phyloP scores from a whole-genome alignment of 64 coral and sea anemone genomes.

The Stylophora pistillata region DNA sequence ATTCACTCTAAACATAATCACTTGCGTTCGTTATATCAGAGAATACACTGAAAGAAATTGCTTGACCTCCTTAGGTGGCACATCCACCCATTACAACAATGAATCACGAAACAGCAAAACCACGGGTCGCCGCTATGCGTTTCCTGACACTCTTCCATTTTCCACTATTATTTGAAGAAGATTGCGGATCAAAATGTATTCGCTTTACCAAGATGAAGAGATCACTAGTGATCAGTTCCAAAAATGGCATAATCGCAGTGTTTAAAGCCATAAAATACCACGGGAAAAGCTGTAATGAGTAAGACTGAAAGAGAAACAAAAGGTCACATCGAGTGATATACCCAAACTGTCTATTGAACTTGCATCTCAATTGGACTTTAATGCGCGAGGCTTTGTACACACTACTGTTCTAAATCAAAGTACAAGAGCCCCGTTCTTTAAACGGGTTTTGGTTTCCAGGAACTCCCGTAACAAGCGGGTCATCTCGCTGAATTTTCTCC shows the following conservation, averaged over 20 bases:
- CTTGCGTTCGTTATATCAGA: not conserved
- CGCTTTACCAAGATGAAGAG: not conserved
- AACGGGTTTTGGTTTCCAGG: conserved; percentile 45
- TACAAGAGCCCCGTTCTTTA: conserved; percentile 29
- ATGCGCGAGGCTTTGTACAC: not conserved
- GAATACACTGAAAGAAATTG: not conserved
- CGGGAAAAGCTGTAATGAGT: not conserved
- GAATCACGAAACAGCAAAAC: not conserved
- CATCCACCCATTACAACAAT: not conserved
- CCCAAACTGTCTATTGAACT: conserved; percentile 2
- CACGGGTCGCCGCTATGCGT: not conserved
- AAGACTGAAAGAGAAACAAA: not conserved
- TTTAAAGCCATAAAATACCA: not conserved
- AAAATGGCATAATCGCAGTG: not conserved
- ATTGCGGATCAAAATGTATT: not conserved
- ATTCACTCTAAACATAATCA: not conserved
- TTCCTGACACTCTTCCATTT: not conserved
- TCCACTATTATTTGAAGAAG: not conserved
- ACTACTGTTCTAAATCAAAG: conserved; percentile 21
- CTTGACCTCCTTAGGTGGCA: not conserved
- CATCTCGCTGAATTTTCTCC: conserved; percentile 41
- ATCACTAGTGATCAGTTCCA: conserved; percentile 9
- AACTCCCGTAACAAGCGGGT: conserved; percentile 31
- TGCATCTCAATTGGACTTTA: conserved; percentile 7
- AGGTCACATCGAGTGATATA: not conserved